Conservation (phyloP, 2,113 vertebrate genomes). For the Saguinus imperator region DNA sequence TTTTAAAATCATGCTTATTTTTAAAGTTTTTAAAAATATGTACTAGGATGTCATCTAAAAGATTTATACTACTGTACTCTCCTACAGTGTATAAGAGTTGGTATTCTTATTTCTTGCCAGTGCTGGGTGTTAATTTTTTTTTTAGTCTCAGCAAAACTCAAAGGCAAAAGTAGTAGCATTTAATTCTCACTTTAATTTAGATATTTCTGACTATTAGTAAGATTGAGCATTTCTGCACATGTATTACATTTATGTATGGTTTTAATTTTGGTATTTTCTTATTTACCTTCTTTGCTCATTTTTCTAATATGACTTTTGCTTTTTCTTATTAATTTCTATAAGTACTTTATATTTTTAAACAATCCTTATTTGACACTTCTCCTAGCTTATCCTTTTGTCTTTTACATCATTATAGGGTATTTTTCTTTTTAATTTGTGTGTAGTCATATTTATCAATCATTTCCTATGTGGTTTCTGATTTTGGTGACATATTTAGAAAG, state of each 20-base stretch:
- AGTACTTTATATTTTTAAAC: background rate
- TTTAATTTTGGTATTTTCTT: background rate
- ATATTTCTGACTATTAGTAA: background rate
- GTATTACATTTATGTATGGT: background rate
- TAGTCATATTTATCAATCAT: background rate
- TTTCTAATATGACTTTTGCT: background rate
- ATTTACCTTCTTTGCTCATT: background rate
- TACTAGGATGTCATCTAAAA: background rate
- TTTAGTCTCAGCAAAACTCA: constrained; percentile 20
- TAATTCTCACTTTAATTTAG: constrained; percentile 6
- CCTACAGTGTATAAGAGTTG: background rate
- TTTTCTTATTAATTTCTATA: background rate
- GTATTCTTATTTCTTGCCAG: constrained; percentile 8
- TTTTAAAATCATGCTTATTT: background rate
- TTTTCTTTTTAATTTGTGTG: constrained; percentile 14
- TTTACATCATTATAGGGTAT: background rate
- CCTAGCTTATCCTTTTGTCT: background rate
- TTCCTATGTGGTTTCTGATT: background rate
- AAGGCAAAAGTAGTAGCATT: background rate
- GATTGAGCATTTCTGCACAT: background rate
- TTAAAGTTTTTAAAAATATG: background rate
- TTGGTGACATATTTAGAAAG: constrained; percentile 5
- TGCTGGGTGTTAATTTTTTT: background rate
- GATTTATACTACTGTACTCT: background rate
- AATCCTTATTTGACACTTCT: background rate